Base-by-base conservation (phyloP, 2,888 invertebrate genomes). In the Laothoe populi region DNA sequence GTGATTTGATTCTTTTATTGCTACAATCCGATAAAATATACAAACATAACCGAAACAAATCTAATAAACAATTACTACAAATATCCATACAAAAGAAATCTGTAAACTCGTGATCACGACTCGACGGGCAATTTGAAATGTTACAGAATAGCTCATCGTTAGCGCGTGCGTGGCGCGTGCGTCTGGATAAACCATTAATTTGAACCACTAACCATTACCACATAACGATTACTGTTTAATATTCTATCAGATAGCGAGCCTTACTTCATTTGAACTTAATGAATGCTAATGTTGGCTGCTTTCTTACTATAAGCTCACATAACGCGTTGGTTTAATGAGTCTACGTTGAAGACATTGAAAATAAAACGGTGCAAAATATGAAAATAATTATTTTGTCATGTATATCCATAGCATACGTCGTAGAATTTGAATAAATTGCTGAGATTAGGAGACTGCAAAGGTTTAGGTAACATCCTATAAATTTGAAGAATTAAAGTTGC, bases 81-180 rank as follows among this genome's bases (percentile, higher is more conserved):
- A 53, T 53, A 53, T 11, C 31, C 19, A 35, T 11, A 46, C 46
- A 46, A 53, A 53, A 53, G 53, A 53, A 53, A 11, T 53, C 31
- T 53, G 31, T 49, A 31, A 53, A 16, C 44, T 53, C 53, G 53
- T 53, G 53, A 53, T 53, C 53, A 53, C 53, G 53, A 53, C 31
- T 53, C 19, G 49, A 53, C 35, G 19, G 31, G 31, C 35, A 26
- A 63, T 65, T 60, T 64, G 63, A 71, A 69, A 59, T 62, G 57
- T 65, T 63, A 72, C 75, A 81, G 84, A 86, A 87, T 83, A 67
- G 69, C 64, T 68, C 74, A 81, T 88, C 89, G 88, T 91, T 89
- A 90, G 80, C 89, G 87, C 89, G 89, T 87, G 88, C 86, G 78
- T 71, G 64, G 82, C 86, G 83, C 87, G 88, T 86, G 87, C 83